Base-by-base conservation (phyloP, 2,797 vertebrate genomes). In the Trachurus trachurus region DNA sequence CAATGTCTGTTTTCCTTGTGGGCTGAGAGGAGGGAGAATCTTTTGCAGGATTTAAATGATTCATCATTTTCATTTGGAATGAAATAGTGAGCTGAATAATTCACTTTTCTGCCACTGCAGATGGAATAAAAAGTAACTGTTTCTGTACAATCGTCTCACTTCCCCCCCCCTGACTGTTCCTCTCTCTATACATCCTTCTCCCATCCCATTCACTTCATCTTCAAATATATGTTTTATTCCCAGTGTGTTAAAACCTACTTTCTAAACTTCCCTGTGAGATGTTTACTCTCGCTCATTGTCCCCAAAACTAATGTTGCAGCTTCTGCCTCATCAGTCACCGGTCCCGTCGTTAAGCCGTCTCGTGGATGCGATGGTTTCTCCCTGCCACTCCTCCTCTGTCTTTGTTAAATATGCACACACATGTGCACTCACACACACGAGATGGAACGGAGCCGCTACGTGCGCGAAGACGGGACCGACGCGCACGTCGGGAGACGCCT, bases 51-150 rank as follows among this genome's bases (percentile, higher is more conserved):
- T 88, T 91, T 90, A 88, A 94, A 92, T 93, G 92, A 93, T 94
- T 94, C 84, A 94, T 93, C 85, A 84, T 93, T 93, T 94, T 93
- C 87, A 90, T 94, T 92, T 90, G 81, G 87, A 91, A 92, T 89
- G 84, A 92, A 93, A 88, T 87, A 80, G 84, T 85, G 85, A 92
- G 87, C 87, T 93, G 91, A 94, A 93, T 93, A 87, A 93, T 95
- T 94, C 88, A 91, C 89, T 90, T 89, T 87, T 89, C 89, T 83
- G 85, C 82, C 85, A 68, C 88, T 76, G 91, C 84, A 83, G 87
- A 92, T 83, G 83, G 84, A 91, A 89, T 92, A 92, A 92, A 89
- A 92, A 89, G 82, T 72, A 87, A 91, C 79, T 82, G 84, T 90
- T 92, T 92, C 87, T 93, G 91, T 94, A 93, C 92, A 93, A 91